Evolutionary conservation across 2,113 vertebrate genomes (phyloP).

Genomic region (Elanoides forficatus): DNA sequence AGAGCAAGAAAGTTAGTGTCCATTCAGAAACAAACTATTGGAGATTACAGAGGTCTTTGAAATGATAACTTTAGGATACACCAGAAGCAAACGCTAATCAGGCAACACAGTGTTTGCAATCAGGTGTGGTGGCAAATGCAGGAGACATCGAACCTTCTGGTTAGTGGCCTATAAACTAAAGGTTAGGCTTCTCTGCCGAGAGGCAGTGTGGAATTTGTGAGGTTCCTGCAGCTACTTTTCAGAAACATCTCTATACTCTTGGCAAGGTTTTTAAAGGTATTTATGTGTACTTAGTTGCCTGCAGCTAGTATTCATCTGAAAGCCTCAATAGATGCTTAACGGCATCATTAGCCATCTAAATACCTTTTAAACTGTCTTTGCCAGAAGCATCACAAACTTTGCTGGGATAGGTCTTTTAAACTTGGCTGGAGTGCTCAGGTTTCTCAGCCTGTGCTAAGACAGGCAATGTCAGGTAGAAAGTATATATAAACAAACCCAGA

Average conservation of each 20-base stretch:
- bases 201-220: not conserved
- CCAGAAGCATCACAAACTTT: not conserved
- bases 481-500: not conserved
- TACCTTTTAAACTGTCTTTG: not conserved
- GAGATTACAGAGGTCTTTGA: not conserved
- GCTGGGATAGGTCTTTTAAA: not conserved
- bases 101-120: not conserved
- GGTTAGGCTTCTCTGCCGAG: not conserved
- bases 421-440: not conserved
- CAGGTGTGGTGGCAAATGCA: not conserved
- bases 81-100: not conserved
- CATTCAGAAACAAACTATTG: not conserved
- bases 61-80: not conserved
- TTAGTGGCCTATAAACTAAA: not conserved
- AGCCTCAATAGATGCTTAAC: not conserved
- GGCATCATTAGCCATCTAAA: not conserved
- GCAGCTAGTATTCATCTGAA: not conserved
- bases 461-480: not conserved
- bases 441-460: not conserved
- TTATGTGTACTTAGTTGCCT: not conserved
- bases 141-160: not conserved
- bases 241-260: not conserved
- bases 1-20: not conserved
- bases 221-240: not conserved
- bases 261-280: not conserved